Conservation (phyloP, 2,113 vertebrate genomes). For the Toxotes jaculatrix region DNA sequence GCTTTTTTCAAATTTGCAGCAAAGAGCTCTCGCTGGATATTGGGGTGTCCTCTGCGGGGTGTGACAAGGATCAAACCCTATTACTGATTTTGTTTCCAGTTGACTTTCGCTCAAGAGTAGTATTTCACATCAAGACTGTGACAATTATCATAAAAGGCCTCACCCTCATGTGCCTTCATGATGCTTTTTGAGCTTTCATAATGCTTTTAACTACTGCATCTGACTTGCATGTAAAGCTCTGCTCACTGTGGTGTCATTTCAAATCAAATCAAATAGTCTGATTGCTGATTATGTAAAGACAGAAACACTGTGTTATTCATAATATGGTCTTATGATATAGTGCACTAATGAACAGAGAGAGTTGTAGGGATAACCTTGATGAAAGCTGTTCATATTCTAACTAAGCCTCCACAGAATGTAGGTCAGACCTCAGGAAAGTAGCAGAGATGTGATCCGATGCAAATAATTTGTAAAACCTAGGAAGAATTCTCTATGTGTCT, state of each 20-base stretch:
- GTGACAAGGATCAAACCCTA: conserved; percentile 60
- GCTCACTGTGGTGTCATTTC: conserved; percentile 47
- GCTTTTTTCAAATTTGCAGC: conserved; percentile 49
- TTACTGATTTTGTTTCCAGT: conserved; percentile 69
- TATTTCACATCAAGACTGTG: conserved; percentile 40
- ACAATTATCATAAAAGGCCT: conserved; percentile 51
- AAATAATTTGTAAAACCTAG: conserved; percentile 58
- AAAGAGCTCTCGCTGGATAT: conserved; percentile 49
- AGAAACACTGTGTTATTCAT: conserved; percentile 40
- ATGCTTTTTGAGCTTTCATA: conserved; percentile 57
- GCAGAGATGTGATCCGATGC: conserved; percentile 54
- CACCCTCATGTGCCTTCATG: conserved; percentile 30
- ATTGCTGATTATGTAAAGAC: conserved; percentile 64
- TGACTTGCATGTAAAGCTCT: conserved; percentile 22
- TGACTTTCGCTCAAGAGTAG: conserved; percentile 63
- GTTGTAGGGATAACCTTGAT: conserved; percentile 61
- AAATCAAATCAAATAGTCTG: conserved; percentile 46
- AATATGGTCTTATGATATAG: conserved; percentile 31
- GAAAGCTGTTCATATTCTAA: conserved; percentile 57
- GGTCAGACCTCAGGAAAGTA: conserved; percentile 63
- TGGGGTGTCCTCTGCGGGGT: conserved; percentile 59
- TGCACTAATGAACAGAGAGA: conserved; percentile 58
- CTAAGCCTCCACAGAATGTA: conserved; percentile 56
- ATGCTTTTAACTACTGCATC: conserved; percentile 57
- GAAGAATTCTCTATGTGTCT: conserved; percentile 48